A percentile compares a stretch with the other conserved stretches of the same genome.
Conservation (phyloP, 2,797 vertebrate species). For the Hapalemur alaotrensis region DNA sequence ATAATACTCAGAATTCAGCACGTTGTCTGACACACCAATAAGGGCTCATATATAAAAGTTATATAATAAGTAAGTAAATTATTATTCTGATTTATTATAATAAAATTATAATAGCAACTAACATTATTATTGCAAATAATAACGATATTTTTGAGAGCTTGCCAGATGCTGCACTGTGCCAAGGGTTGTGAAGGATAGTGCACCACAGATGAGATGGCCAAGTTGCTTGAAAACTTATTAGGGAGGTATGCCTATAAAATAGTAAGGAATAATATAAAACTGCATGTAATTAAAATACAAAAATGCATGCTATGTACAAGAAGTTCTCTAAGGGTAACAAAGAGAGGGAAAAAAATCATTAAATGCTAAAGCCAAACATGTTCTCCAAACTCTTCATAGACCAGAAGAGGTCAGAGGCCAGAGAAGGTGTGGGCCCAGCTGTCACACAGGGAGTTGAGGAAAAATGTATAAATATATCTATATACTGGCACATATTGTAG, state of each 20-base stretch:
- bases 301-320: not conserved
- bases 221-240: not conserved
- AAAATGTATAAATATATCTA: not conserved
- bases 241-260: not conserved
- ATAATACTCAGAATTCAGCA: not conserved
- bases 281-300: not conserved
- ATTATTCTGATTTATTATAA: not conserved
- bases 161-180: not conserved
- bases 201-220: not conserved
- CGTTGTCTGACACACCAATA: not conserved
- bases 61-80: not conserved
- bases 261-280: not conserved
- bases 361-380: not conserved
- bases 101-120: not conserved
- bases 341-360: not conserved
- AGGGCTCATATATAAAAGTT: not conserved
- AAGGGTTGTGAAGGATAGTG: not conserved
- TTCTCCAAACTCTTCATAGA: not conserved
- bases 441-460: not conserved
- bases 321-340: not conserved
- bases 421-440: not conserved
- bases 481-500: not conserved
- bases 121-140: not conserved
- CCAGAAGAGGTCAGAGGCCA: not conserved
- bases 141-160: not conserved